These are phyloP conservation scores for Zygothrica quintamaculata DNA, from an alignment of 2,888 invertebrate genomes.

Conservation along the genomic window DNA sequence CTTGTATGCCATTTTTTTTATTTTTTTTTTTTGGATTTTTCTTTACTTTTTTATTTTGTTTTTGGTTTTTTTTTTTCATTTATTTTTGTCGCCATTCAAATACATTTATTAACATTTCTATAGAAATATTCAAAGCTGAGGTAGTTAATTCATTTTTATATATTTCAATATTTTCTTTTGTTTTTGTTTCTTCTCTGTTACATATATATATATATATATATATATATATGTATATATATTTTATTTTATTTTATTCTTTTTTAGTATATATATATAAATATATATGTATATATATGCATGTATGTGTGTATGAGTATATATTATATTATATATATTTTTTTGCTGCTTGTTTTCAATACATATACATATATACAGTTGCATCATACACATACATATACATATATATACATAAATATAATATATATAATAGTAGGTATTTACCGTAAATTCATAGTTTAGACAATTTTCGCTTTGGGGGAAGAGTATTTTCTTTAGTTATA, in stretches of 20 bases:
- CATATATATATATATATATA: conserved; percentile 50
- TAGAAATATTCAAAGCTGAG: conserved; percentile 82
- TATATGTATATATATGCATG: conserved; percentile 36
- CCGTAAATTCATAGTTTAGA: conserved; percentile 27
- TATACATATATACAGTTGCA: conserved; percentile 22
- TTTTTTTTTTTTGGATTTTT: no score
- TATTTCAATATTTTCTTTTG: conserved; percentile 44
- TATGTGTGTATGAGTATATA: no score
- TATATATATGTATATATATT: conserved; percentile 37
- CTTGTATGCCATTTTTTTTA: conserved; percentile 53
- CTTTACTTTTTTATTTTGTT: no score
- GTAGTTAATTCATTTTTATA: conserved; percentile 80
- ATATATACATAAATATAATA: conserved; percentile 21
- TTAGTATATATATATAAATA: conserved; percentile 23
- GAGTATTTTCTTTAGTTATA: conserved; percentile 13
- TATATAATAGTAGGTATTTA: no score
- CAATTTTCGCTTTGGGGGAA: conserved; percentile 11
- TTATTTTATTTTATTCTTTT: conserved; percentile 31
- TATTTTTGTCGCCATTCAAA: conserved; percentile 54
- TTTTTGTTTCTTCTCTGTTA: no score
- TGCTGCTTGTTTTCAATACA: conserved; percentile 5
- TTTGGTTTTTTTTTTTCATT: conserved; percentile 39
- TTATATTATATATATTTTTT: conserved; percentile 43
- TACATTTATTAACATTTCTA: conserved; percentile 75
- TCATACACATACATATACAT: no score